Evolutionary conservation across 2,113 vertebrate genomes (phyloP).

Genomic region (Symphodus melops): DNA sequence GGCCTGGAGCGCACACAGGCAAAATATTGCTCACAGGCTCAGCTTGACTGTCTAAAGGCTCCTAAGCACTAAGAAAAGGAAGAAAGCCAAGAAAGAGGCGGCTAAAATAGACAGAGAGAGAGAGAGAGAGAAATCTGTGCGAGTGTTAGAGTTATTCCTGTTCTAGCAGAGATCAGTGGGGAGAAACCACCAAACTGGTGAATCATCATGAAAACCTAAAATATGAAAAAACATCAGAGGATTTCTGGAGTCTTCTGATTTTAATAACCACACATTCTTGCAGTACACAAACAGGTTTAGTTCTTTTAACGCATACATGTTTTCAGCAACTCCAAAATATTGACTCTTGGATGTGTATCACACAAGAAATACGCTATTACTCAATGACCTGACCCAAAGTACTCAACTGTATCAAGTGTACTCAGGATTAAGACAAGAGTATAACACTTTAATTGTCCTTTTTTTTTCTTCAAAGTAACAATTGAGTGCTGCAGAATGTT

Average conservation of each 20-base stretch:
- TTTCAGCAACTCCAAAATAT: neutral
- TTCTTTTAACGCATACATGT: neutral
- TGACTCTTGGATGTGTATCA: neutral
- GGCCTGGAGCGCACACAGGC: slow-evolving; percentile 29
- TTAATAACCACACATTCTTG: slow-evolving; percentile 12
- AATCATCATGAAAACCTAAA: slow-evolving; percentile 39
- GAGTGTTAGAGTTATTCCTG: slow-evolving; percentile 37
- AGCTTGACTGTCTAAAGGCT: slow-evolving; percentile 34
- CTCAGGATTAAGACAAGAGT: slow-evolving; percentile 29
- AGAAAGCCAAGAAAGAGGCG: slow-evolving; percentile 2
- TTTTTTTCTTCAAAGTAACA: slow-evolving; percentile 15
- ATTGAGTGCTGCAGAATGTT: slow-evolving; percentile 29
- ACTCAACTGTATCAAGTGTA: slow-evolving; percentile 27
- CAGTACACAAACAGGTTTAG: slow-evolving; percentile 7
- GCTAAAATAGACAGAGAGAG: slow-evolving; percentile 35
- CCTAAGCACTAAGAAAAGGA: neutral
- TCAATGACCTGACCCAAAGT: slow-evolving; percentile 5
- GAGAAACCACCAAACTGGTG: slow-evolving; percentile 41
- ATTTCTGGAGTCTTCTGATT: slow-evolving; percentile 9
- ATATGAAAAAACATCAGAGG: slow-evolving; percentile 1
- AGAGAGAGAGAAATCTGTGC: slow-evolving; percentile 29
- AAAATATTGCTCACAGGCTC: slow-evolving; percentile 22
- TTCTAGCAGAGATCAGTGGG: slow-evolving; percentile 30
- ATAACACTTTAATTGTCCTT: slow-evolving; percentile 41
- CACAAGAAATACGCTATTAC: slow-evolving; percentile 22